Evolutionary conservation across 2,797 vertebrate species (phyloP), one percentile per base, ranked within the genome.

Genomic region (Malacoraja senta): DNA sequence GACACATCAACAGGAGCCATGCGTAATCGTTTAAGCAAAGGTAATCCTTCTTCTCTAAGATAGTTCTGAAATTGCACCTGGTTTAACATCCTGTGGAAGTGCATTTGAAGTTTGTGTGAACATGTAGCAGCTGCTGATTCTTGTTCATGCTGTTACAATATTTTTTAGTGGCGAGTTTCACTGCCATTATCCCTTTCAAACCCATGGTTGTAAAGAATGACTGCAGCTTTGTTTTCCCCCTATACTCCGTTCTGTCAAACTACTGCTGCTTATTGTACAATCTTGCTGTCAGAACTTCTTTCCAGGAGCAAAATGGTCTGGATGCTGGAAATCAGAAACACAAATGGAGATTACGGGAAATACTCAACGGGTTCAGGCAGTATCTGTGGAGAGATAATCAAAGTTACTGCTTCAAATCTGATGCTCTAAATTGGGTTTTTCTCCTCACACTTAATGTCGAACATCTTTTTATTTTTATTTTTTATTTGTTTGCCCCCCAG

Each of bases 121-220:
- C 35, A 79, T 24, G 78, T 15, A 79, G 35, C 13, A 79, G 78
- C 78, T 79, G 32, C 15, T 88, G 84, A 0, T 35, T 68, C 68
- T 68, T 88, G 61, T 19, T 88, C n/a, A 35, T 68, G 84, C 84
- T 88, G 84, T 26, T 88, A n/a, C 61, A 19, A 19, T 21, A 17
- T 8, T 32, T 65, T 61, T 53, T 29, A 65, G 15, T 32, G 7
- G 61, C 8, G n/a, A 65, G 58, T 88, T 61, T 65, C 84, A 65
- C 84, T 88, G 84, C 17, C 61, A 88, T 65, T 65, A 68, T n/a
- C 15, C 84, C 8, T 88, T 74, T 88, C n/a, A 88, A 88, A 68
- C 32, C 21, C 65, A 65, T 88, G 32, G n/a, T 44, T 21, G 19
- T 19, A 35, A 88, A 68, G 61, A 88, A 68, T 21, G 19, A 88